Conservation (phyloP, 2,888 invertebrate genomes). For the Clitarchus hookeri region DNA sequence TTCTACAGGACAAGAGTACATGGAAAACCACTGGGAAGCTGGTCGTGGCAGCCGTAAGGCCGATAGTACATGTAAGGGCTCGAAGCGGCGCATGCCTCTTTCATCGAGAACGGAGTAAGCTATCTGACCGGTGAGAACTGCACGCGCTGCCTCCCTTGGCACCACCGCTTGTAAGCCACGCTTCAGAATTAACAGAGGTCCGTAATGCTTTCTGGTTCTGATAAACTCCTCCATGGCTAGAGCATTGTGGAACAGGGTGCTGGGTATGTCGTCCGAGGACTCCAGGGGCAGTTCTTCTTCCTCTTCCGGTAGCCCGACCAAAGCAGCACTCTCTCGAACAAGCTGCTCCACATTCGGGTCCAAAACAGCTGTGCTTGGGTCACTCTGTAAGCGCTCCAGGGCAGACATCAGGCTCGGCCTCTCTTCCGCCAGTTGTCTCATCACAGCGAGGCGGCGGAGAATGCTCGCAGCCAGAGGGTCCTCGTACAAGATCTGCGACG, state of each 20-base stretch:
- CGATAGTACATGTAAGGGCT: constrained; percentile 74
- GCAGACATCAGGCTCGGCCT: constrained; percentile 67
- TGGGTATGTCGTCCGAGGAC: constrained; percentile 73
- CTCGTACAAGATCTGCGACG: constrained; percentile 60
- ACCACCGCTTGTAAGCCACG: constrained; percentile 76
- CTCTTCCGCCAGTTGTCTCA: constrained; percentile 71
- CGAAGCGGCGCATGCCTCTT: constrained; percentile 74
- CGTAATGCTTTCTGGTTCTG: constrained; percentile 51
- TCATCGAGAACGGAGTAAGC: constrained; percentile 79
- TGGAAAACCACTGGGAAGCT: constrained; percentile 67
- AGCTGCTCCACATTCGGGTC: constrained; percentile 72
- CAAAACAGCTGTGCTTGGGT: constrained; percentile 68
- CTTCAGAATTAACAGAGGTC: constrained; percentile 72
- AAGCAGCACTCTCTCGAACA: constrained; percentile 72
- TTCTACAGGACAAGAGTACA: constrained; percentile 63
- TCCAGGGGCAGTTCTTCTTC: constrained; percentile 55
- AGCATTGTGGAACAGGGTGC: constrained; percentile 68
- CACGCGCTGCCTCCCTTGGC: constrained; percentile 74
- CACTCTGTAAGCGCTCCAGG: constrained; percentile 64
- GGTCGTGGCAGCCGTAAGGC: constrained; percentile 70
- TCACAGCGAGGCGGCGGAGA: constrained; percentile 70
- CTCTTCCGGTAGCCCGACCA: constrained; percentile 70
- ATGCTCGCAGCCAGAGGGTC: constrained; percentile 68
- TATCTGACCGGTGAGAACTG: constrained; percentile 73
- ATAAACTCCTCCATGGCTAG: constrained; percentile 74